These are phyloP conservation scores for Aulostomus chinensis DNA, from an alignment of 2,797 vertebrate genomes.

Conservation along the genomic window DNA sequence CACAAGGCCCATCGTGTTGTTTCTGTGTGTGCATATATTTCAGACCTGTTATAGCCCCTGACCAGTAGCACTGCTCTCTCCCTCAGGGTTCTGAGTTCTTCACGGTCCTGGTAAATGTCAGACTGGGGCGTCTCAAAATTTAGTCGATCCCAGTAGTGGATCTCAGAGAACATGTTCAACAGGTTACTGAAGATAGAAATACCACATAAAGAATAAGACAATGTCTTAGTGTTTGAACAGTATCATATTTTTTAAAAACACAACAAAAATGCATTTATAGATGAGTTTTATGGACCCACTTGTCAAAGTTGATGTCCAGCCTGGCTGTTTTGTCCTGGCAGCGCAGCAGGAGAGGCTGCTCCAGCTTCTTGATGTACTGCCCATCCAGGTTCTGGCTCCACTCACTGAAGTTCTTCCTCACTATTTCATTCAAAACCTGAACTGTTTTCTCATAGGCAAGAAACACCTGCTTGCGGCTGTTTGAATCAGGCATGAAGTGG, in stretches of 20 bases:
- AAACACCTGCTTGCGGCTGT: slow-evolving; percentile 67
- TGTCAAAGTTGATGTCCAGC: slow-evolving; percentile 88
- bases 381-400: slow-evolving; percentile 76
- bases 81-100: slow-evolving; percentile 80
- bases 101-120: slow-evolving; percentile 78
- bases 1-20: too few species aligned
- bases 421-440: slow-evolving; percentile 81
- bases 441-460: slow-evolving; percentile 66
- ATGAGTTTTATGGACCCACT: slow-evolving; percentile 61
- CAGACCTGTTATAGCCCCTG: slow-evolving; percentile 87
- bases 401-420: slow-evolving; percentile 65
- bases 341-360: slow-evolving; percentile 79
- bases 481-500: slow-evolving; percentile 71
- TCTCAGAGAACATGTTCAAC: slow-evolving; percentile 83
- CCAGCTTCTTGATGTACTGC: slow-evolving; percentile 75
- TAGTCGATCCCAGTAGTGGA: slow-evolving; percentile 86
- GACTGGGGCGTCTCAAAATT: slow-evolving; percentile 84
- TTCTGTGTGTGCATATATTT: not conserved
- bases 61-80: slow-evolving; percentile 83
- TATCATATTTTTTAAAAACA: too few species aligned
- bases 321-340: slow-evolving; percentile 70
- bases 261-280: not conserved
- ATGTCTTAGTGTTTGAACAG: too few species aligned
- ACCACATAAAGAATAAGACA: not conserved
- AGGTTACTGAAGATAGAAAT: slow-evolving; percentile 70